A percentile compares a stretch with the other conserved stretches of the same genome.
These are phyloP conservation scores for Acleris cristana DNA, from an alignment of 2,888 invertebrate genomes.

Conservation along the genomic window DNA sequence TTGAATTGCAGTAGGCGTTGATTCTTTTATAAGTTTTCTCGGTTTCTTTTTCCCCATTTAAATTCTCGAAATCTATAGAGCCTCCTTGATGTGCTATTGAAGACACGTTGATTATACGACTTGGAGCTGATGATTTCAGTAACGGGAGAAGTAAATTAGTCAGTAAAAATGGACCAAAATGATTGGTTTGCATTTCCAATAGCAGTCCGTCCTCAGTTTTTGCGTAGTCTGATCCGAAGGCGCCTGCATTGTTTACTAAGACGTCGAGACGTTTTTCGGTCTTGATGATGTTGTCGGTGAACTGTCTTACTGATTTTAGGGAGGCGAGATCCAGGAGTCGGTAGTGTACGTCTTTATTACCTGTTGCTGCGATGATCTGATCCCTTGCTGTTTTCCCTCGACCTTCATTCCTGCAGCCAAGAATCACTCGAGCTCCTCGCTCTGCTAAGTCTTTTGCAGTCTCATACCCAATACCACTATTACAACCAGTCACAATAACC, in stretches of 20 bases:
- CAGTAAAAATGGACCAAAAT: conserved; percentile 85
- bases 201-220: conserved; percentile 83
- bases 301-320: conserved; percentile 74
- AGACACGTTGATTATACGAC: conserved; percentile 78
- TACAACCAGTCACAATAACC: conserved; percentile 26
- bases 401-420: conserved; percentile 90
- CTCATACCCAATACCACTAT: conserved; percentile 27
- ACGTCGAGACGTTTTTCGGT: conserved; percentile 73
- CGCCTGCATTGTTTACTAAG: conserved; percentile 82
- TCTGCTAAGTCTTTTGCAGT: conserved; percentile 49
- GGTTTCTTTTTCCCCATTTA: conserved; percentile 51
- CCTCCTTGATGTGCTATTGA: conserved; percentile 71
- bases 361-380: conserved; percentile 32
- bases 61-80: conserved; percentile 41
- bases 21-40: conserved; percentile 34
- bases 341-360: conserved; percentile 46
- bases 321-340: conserved; percentile 70
- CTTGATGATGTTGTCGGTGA: conserved; percentile 78
- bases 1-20: conserved; percentile 58
- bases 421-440: conserved; percentile 89
- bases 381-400: conserved; percentile 81
- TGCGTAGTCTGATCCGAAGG: conserved; percentile 54
- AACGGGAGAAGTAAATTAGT: conserved; percentile 81
- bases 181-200: conserved; percentile 74
- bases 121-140: conserved; percentile 50